Conservation (phyloP, 2,888 invertebrate genomes). For the Cybosia mesomella region DNA sequence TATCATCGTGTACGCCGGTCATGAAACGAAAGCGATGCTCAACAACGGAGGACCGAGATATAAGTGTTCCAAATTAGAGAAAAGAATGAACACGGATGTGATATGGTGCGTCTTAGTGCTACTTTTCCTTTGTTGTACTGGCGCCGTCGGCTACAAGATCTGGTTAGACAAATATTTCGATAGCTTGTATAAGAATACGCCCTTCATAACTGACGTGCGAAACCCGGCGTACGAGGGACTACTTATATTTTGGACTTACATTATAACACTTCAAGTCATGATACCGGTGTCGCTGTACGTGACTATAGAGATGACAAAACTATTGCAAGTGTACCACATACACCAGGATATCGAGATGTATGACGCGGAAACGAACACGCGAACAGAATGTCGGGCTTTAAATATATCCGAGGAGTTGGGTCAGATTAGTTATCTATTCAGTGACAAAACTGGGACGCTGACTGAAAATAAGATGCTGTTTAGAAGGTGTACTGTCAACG, state of each 20-base stretch:
- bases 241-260: conserved; percentile 97
- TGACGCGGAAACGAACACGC: conserved; percentile 93
- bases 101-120: conserved; percentile 98
- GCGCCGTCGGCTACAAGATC: conserved; percentile 95
- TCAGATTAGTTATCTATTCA: conserved; percentile 96
- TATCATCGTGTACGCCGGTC: conserved; percentile 98
- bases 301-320: conserved; percentile 98
- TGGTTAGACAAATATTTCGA: conserved; percentile 90
- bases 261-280: conserved; percentile 98
- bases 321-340: conserved; percentile 98
- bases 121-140: conserved; percentile 95
- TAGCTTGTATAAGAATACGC: conserved; percentile 83
- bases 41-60: conserved; percentile 98
- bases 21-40: conserved; percentile 99
- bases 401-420: conserved; percentile 99
- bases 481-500: conserved; percentile 95
- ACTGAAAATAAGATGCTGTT: conserved; percentile 99
- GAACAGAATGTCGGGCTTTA: conserved; percentile 94
- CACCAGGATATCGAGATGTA: conserved; percentile 96
- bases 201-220: conserved; percentile 89
- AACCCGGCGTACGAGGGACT: conserved; percentile 92
- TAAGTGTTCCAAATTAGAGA: conserved; percentile 96
- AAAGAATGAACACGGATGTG: conserved; percentile 97
- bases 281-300: conserved; percentile 99
- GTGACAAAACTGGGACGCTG: conserved; percentile 98